Evolutionary conservation across 2,113 vertebrate species (phyloP), one percentile per base, ranked within the genome.

Genomic region (Xenus cinereus): DNA sequence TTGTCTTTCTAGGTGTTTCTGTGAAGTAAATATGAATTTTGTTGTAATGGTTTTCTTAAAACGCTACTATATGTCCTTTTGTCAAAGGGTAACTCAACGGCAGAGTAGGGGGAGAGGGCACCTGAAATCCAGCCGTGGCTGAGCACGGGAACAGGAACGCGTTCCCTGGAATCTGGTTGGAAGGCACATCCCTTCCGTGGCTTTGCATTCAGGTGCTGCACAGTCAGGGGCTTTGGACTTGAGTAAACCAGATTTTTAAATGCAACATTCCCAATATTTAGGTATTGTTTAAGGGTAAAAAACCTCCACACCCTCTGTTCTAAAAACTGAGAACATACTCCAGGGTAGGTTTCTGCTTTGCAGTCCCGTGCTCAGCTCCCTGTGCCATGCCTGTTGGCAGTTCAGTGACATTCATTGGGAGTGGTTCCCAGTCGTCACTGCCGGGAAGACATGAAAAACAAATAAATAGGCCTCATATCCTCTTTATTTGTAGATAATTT

Each of bases 261-360:
- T 69, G 11, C 16, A 26, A 69, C 46, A 9, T 53, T 77, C 9
- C 41, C 66, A 24, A 28, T 48, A 43, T 7, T 17, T 27, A 45
- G 16, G 12, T 64, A 4, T 27, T 66, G 15, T 54, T 77, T 43
- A 54, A 75, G 15, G 16, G 7, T 1, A 1, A 10, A 16, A n/a
- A 14, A 0, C 0, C 8, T 26, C 7, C 41, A 43, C 32, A 63
- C 2, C 4, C 20, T 68, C 12, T n/a, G 4, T 76, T 51, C 57
- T 39, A 14, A 41, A 75, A 74, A 22, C 4, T 18, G 28, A 27
- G 15, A 4, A 3, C 28, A 6, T 21, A 9, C 39, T 50, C 72
- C 14, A 37, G 60, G 54, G 37, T 2, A 14, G 26, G 15, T 45
- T 69, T 73, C 30, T 74, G 39, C 30, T 64, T 39, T 37, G 71